Evolutionary conservation across 2,797 vertebrate species (phyloP), one percentile per base, ranked within the genome.

Genomic region (Toxotes lorentzi): DNA sequence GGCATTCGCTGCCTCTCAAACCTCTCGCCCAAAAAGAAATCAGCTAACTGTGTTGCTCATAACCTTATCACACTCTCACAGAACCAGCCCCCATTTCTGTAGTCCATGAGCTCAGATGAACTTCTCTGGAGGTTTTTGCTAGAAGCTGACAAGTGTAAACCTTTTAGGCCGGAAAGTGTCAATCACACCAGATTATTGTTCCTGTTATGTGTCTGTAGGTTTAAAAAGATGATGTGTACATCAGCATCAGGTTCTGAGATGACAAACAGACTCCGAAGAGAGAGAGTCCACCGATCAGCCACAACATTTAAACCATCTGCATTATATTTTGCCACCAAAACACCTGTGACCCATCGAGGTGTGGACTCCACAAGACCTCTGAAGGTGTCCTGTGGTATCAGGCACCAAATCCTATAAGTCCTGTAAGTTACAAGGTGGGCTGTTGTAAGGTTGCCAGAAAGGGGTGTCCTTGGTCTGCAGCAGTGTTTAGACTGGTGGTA

Each of bases 151-250:
- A 82, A 78, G 84, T 81, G 53, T 70, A 83, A 86, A 82, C 56
- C 80, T 81, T 90, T 86, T 64, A 69, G 62, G 40, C 48, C 2
- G 19, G 68, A 61, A 74, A 69, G 58, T 53, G 68, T 90, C 84
- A 85, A 19, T 90, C 86, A 73, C 41, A 50, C 48, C 53, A 70
- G 73, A 83, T 90, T 87, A 79, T 80, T 85, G 79, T 73, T 76
- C 65, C 81, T 73, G 79, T 81, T 78, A 32, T 61, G 73, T 64
- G 27, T 50, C 45, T 60, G 69, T 71, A 83, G 50, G 58, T 85
- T 82, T 67, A 45, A 70, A 72, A 75, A 79, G 71, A 70, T 69
- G 73, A 67, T 47, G 27, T 14, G 34, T 11, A 30, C 70, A 62
- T 62, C 54, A 38, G 32, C 58, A 38, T 73, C 58, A 32, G 54